Percentiles rank a stretch among this genome's conserved stretches.
Evolutionary conservation across 2,888 invertebrate species (phyloP).

Genomic region (Ceriagrion tenellum): DNA sequence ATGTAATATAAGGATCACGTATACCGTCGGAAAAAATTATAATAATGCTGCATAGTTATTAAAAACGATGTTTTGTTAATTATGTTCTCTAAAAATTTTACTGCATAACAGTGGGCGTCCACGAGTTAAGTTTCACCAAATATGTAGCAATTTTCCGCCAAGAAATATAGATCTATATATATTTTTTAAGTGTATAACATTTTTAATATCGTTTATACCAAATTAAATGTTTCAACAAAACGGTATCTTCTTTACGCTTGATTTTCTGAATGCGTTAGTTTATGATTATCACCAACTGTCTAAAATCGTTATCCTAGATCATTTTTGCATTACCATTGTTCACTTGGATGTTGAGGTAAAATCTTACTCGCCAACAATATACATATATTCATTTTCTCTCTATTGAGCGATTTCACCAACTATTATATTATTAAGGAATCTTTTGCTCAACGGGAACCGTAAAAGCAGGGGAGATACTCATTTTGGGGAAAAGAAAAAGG

Average conservation of each 20-base stretch:
- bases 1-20: too few relatives aligned
- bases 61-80: too few relatives aligned
- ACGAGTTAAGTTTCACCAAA: too few relatives aligned
- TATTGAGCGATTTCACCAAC: background rate
- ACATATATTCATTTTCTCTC: background rate
- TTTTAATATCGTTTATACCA: too few relatives aligned
- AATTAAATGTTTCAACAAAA: too few relatives aligned
- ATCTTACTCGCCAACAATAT: background rate
- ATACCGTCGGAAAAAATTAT: too few relatives aligned
- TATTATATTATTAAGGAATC: background rate
- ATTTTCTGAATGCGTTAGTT: background rate
- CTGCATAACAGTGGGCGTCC: too few relatives aligned
- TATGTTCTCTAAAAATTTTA: too few relatives aligned
- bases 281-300: background rate
- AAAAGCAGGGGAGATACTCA: background rate
- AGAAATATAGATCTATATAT: too few relatives aligned
- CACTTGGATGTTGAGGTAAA: background rate
- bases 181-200: too few relatives aligned
- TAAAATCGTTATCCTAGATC: background rate
- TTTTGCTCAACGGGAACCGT: background rate
- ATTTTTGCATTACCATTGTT: background rate
- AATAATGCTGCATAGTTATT: too few relatives aligned
- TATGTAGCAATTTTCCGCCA: too few relatives aligned
- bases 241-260: background rate
- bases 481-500: background rate